A percentile compares a stretch with the other conserved stretches of the same genome.
Evolutionary conservation across 2,113 vertebrate species (phyloP).

Genomic region (Glaucomys volans): DNA sequence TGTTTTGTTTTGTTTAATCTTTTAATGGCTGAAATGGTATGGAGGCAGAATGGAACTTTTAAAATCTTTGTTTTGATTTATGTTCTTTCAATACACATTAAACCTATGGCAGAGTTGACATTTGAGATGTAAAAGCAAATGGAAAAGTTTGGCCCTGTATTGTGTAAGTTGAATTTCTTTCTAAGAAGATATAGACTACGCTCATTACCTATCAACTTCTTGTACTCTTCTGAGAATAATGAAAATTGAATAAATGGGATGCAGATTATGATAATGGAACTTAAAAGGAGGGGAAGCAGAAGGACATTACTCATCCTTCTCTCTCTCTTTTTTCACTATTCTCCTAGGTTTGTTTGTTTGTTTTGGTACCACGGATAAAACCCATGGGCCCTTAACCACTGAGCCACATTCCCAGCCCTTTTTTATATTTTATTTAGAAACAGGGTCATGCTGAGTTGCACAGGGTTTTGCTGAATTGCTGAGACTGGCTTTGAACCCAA

Average conservation of each 20-base stretch:
- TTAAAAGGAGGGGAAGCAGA: constrained; percentile 10
- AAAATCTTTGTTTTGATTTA: constrained; percentile 62
- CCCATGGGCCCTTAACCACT: too few species aligned
- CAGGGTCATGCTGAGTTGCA: too few species aligned
- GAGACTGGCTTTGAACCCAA: too few species aligned
- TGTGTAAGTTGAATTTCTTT: constrained; percentile 49
- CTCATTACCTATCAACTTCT: background rate
- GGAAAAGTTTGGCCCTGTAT: constrained; percentile 39
- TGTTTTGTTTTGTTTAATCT: background rate
- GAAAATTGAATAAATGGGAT: constrained; percentile 57
- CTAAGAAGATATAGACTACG: constrained; percentile 21
- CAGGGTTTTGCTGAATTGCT: too few species aligned
- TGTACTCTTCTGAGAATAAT: constrained; percentile 55
- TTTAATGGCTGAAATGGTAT: constrained; percentile 12
- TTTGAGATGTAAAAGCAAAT: constrained; percentile 59
- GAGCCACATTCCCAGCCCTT: too few species aligned
- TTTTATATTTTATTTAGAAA: too few species aligned
- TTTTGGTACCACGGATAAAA: too few species aligned
- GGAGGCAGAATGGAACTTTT: constrained; percentile 45
- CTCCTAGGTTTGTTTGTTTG: background rate
- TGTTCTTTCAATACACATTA: constrained; percentile 38
- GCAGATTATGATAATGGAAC: constrained; percentile 45
- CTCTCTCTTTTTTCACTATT: too few species aligned
- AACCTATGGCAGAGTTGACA: constrained; percentile 40
- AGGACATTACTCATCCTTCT: background rate